phyloP scores from a whole-genome alignment of 2,888 invertebrate genomes.

The Nomada ferruginata region DNA sequence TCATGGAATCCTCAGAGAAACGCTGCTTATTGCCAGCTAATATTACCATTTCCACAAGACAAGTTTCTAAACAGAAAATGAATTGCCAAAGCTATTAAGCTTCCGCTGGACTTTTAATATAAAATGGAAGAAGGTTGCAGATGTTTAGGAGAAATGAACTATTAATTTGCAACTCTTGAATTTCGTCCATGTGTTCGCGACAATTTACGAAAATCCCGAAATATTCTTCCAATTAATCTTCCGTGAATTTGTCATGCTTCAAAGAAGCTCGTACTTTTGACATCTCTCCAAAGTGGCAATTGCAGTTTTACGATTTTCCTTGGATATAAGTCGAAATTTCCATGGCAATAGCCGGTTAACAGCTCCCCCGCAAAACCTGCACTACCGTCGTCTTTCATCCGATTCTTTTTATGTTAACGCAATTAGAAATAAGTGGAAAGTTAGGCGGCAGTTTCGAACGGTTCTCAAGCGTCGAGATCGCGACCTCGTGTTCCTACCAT shows the following conservation, averaged over 20 bases:
- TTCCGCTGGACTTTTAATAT: no score
- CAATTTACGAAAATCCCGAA: not conserved
- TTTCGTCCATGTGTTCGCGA: no score
- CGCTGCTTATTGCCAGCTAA: not conserved
- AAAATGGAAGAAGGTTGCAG: no score
- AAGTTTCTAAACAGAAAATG: no score
- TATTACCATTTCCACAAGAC: not conserved
- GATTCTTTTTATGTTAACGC: slow-evolving; percentile 21
- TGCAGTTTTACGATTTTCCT: not conserved
- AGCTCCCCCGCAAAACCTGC: not conserved
- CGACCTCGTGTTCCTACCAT: slow-evolving; percentile 21
- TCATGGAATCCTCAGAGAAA: not conserved
- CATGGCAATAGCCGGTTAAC: not conserved
- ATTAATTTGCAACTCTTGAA: no score
- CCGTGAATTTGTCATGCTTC: not conserved
- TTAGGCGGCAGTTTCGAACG: slow-evolving; percentile 25
- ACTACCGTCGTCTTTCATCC: not conserved
- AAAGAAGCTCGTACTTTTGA: not conserved
- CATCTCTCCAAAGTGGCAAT: not conserved
- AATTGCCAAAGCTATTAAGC: no score
- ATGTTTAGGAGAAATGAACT: no score
- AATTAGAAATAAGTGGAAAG: slow-evolving; percentile 32
- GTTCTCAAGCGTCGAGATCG: slow-evolving; percentile 34
- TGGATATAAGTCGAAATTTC: not conserved
- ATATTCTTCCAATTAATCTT: not conserved